Percentiles rank a stretch among this genome's conserved stretches.
Evolutionary conservation across 2,797 vertebrate genomes (phyloP).

Genomic region (Podarcis siculus): DNA sequence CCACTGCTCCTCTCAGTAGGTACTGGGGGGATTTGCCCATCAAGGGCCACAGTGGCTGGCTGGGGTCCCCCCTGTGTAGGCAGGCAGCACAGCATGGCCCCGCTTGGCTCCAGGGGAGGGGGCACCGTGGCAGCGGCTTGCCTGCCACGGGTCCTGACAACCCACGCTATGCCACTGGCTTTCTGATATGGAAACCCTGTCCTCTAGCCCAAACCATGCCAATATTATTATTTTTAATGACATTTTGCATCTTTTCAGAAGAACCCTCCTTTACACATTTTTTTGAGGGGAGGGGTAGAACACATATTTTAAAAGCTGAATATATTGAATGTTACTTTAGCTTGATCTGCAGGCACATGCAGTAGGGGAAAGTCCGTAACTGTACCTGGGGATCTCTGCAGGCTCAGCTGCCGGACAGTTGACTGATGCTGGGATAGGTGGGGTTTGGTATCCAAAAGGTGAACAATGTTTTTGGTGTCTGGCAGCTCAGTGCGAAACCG

Average conservation of each 20-base stretch:
- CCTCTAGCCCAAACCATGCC: neutral
- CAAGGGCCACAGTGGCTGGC: too few species aligned
- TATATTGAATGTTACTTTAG: neutral
- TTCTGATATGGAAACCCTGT: neutral
- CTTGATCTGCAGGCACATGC: neutral
- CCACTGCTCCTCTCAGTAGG: too few species aligned
- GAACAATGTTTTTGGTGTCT: too few species aligned
- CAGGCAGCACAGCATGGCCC: too few species aligned
- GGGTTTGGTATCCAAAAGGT: neutral
- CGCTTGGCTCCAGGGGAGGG: rapidly evolving
- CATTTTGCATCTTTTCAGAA: neutral
- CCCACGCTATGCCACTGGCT: too few species aligned
- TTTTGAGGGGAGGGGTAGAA: neutral
- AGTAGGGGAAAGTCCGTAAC: neutral
- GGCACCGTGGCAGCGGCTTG: too few species aligned
- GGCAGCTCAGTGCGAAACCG: neutral
- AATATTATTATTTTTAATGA: neutral
- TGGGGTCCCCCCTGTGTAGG: too few species aligned
- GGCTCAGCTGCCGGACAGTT: neutral
- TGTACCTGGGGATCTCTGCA: neutral
- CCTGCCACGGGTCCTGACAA: too few species aligned
- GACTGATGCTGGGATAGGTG: neutral
- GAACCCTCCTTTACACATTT: neutral
- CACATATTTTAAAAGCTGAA: neutral
- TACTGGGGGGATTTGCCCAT: too few species aligned